Evolutionary conservation across 2,888 invertebrate genomes (phyloP), one percentile per base, ranked within the genome.

Genomic region (Polyommatus iphigenia): DNA sequence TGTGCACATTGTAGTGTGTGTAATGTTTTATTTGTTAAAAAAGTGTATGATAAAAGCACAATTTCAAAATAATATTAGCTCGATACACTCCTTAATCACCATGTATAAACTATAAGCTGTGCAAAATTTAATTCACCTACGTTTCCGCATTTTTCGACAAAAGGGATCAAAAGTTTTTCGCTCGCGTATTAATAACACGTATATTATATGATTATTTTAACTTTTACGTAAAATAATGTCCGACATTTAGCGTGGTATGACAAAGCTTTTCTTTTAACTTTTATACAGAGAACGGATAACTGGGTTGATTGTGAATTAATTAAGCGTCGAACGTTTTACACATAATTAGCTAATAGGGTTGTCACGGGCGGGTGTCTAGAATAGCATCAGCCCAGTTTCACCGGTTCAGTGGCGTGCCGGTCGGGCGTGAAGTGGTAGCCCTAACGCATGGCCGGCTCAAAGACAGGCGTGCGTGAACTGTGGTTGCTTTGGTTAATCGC

Each of bases 351-450:
- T 75, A 75, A 54, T 50, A 54, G 75, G 75, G 75, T 75, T 75
- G 75, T 20, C 57, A 78, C 29, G 29, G 57, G 72, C 41, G 7
- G 3, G 8, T 59, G 50, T 76, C 80, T 81, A 81, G 79, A 83
- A 83, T 82, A 83, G 82, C 78, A 75, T 54, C 78, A 80, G 76
- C 80, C 80, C 76, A 82, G 81, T 81, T 82, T 78, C 77, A 71
- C 78, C 79, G 81, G 78, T 79, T 83, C 82, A 81, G 79, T 78
- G 80, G 78, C 72, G 80, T 78, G 71, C 78, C 80, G 78, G 59
- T 82, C 81, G 81, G 81, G 82, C 84, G 83, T 83, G 77, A 82
- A 82, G 78, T 81, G 81, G 76, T 80, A 62, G 81, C 76, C 81
- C 80, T 79, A 72, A 81, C 82, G 83, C 83, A 79, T 82, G 81